Base-by-base conservation (phyloP, 2,797 vertebrate species). In the Passerculus sandwichensis region DNA sequence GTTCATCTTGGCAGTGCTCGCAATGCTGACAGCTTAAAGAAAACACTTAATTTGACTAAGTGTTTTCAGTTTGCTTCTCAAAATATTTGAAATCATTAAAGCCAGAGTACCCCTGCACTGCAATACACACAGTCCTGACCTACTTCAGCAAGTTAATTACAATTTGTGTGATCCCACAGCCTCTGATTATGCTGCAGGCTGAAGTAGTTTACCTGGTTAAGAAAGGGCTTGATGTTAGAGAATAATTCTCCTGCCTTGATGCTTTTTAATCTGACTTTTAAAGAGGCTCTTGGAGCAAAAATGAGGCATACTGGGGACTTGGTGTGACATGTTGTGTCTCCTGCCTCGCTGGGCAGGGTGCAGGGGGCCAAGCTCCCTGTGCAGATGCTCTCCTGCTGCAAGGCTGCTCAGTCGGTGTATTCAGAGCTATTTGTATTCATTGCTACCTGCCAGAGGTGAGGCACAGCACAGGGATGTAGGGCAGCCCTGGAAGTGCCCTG, bases 41-140 rank as follows among this genome's bases (percentile, higher is more conserved):
- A 95, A 96, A 96, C 80, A 96, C 88, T 96, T 97, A 95, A 96
- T 96, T 91, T 97, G 91, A 79, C 83, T 97, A 97, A 97, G 95
- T 84, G 92, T 96, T 96, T 94, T 88, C 75, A 75, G 89, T 94
- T 97, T 77, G 89, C 95, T 91, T 94, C 93, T 95, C 89, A 95
- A 95, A 95, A 97, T 95, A 96, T 95, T 94, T 95, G 89, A 90
- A 95, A 90, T 89, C 89, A 84, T 95, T 85, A 93, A 88, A 95
- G 77, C 64, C 87, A 89, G 87, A 84, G 72, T 89, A 88, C 71
- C 75, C 79, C 86, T 84, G 95, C 75, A 44, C 70, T 91, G 89
- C 65, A 65, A 88, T 61, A 81, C 75, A 54, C 59, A 36, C 34
- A 89, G 90, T 74, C 48, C 86, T 93, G 85, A 94, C 95, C 92